These are phyloP conservation scores for Fregata magnificens DNA, from an alignment of 2,113 vertebrate species.

Conservation along the genomic window DNA sequence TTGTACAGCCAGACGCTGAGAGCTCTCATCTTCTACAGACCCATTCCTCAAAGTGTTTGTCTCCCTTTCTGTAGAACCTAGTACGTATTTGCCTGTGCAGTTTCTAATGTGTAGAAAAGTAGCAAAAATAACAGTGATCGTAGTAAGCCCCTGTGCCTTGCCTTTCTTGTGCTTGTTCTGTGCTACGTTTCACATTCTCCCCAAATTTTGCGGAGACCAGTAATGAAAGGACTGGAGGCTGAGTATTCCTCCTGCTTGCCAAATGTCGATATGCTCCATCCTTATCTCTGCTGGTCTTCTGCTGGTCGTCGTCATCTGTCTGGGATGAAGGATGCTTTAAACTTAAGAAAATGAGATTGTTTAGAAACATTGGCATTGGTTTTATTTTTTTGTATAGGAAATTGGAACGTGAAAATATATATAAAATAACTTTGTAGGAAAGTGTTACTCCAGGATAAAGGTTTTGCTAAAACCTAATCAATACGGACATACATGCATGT, in stretches of 20 bases:
- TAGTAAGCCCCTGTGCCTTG: not conserved
- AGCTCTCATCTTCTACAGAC: not conserved
- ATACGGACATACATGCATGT: not conserved
- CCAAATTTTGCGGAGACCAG: not conserved
- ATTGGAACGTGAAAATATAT: not conserved
- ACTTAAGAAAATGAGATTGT: not conserved
- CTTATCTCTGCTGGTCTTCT: not conserved
- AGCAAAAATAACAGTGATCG: not conserved
- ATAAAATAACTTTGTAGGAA: not conserved
- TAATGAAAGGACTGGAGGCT: not conserved
- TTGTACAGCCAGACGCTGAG: not conserved
- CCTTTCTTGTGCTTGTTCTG: not conserved
- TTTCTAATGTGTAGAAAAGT: not conserved
- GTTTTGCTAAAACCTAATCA: not conserved
- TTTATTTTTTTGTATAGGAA: not conserved
- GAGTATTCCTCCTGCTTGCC: not conserved
- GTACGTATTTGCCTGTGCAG: rapidly evolving
- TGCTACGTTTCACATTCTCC: not conserved
- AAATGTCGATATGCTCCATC: not conserved
- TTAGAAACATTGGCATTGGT: not conserved
- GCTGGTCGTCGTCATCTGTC: rapidly evolving
- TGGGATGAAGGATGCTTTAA: not conserved
- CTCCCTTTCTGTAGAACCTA: not conserved
- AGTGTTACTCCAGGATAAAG: not conserved
- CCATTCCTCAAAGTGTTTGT: not conserved